phyloP scores from a whole-genome alignment of 1,140 invertebrate species.

The Procambarus clarkii region DNA sequence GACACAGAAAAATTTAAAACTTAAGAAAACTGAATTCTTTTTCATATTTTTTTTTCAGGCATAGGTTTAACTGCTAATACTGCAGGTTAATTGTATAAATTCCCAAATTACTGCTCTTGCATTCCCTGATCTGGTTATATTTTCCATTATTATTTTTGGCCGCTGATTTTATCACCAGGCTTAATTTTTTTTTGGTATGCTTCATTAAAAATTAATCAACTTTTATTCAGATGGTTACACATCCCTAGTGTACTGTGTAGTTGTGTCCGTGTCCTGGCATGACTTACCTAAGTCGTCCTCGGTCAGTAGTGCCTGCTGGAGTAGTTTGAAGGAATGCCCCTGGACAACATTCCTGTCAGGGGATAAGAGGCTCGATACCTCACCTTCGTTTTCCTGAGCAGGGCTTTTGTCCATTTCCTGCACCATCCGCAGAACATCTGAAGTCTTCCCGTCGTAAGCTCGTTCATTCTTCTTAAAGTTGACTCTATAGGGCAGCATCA shows the following conservation, averaged over 20 bases:
- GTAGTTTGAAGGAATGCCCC: constrained; percentile 75
- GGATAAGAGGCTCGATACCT: constrained; percentile 54
- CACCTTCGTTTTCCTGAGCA: constrained; percentile 75
- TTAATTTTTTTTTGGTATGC: neutral
- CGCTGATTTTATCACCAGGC: neutral
- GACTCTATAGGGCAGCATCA: constrained; percentile 78
- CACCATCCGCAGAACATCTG: constrained; percentile 94
- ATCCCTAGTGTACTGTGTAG: neutral
- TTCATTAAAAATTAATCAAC: neutral
- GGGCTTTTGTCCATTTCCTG: constrained; percentile 92
- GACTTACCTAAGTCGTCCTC: constrained; percentile 72
- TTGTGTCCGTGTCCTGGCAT: constrained; percentile 33
- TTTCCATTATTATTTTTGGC: neutral
- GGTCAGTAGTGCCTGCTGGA: constrained; percentile 75
- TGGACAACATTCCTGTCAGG: constrained; percentile 72
- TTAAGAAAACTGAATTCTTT: too few relatives aligned
- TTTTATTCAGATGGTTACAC: too few relatives aligned
- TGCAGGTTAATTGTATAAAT: neutral
- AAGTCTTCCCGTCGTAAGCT: constrained; percentile 89
- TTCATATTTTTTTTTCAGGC: neutral
- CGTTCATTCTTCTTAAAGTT: constrained; percentile 98
- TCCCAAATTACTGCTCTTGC: neutral
- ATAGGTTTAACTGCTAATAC: neutral
- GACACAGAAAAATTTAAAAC: neutral
- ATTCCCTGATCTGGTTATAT: neutral